Percentiles rank a stretch among this genome's conserved stretches.
Evolutionary conservation across 2,888 invertebrate species (phyloP).

Genomic region (Athalia circularis): DNA sequence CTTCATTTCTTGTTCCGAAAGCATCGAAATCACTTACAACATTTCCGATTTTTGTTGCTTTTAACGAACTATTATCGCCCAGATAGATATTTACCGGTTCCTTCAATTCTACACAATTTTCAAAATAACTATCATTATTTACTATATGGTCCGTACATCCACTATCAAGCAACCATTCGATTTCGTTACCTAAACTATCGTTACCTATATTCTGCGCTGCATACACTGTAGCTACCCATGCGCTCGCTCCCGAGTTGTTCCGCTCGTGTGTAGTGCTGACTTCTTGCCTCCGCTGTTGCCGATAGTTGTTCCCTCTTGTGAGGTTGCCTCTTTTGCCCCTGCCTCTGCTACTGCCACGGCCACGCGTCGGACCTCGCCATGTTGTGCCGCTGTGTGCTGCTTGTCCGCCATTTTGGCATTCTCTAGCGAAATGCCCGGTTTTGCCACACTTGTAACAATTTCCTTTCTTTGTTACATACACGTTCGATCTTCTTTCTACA

Average conservation of each 20-base stretch:
- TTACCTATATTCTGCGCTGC: no score
- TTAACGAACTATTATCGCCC: constrained; percentile 41
- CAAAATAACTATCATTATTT: neutral
- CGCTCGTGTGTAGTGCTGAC: no score
- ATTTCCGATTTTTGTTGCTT: constrained; percentile 46
- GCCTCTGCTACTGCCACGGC: constrained; percentile 15
- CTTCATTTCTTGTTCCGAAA: constrained; percentile 23
- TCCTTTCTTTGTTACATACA: constrained; percentile 42
- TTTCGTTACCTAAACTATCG: no score
- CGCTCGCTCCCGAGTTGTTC: neutral
- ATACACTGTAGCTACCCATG: neutral
- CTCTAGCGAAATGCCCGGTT: constrained; percentile 50
- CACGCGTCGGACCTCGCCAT: no score
- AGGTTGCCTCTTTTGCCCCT: neutral
- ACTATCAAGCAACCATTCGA: neutral
- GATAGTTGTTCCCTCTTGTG: no score
- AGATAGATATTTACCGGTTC: neutral
- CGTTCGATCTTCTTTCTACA: constrained; percentile 48
- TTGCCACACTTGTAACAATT: constrained; percentile 51
- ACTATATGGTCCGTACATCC: constrained; percentile 8
- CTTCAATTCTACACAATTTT: neutral
- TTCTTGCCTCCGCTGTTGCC: no score
- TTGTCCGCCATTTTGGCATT: no score
- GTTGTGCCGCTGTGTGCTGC: no score
- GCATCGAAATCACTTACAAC: constrained; percentile 43